Conservation (phyloP, 2,113 vertebrate species). For the Larimichthys polyactis region DNA sequence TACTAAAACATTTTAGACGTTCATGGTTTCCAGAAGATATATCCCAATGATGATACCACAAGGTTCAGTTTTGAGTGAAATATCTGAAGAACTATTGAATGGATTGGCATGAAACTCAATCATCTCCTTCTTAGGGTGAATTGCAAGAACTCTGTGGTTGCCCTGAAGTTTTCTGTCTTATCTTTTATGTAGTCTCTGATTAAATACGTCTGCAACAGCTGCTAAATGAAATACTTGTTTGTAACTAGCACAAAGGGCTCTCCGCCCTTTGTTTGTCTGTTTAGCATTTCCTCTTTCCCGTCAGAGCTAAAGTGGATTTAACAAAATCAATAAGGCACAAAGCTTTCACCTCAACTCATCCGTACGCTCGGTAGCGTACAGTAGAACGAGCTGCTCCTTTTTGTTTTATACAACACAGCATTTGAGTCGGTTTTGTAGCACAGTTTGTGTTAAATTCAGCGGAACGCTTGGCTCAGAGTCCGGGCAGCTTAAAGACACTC, state of each 20-base stretch:
- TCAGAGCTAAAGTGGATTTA: conserved; percentile 20
- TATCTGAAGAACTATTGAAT: neutral
- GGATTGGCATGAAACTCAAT: neutral
- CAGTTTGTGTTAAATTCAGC: conserved; percentile 49
- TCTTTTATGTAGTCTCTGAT: neutral
- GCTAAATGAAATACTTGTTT: neutral
- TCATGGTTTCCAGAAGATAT: neutral
- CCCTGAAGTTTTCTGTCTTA: neutral
- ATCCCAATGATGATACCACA: neutral
- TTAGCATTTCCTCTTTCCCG: neutral
- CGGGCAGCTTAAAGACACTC: conserved; percentile 58
- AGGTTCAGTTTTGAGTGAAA: neutral
- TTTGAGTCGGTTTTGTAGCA: neutral
- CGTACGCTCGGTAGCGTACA: neutral
- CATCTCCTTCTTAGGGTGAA: neutral
- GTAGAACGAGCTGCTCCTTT: conserved; percentile 1
- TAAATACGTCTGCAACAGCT: neutral
- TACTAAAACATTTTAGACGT: neutral
- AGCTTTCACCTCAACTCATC: conserved; percentile 38
- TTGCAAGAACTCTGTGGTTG: neutral
- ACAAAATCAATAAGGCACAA: conserved; percentile 34
- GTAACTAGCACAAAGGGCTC: neutral
- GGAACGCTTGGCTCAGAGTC: conserved; percentile 43
- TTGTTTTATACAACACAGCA: conserved; percentile 35
- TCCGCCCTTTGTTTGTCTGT: neutral